A percentile compares a stretch with the other conserved stretches of the same genome.
Evolutionary conservation across 2,113 vertebrate species (phyloP).

Genomic region (Ivindomyrus marchei): DNA sequence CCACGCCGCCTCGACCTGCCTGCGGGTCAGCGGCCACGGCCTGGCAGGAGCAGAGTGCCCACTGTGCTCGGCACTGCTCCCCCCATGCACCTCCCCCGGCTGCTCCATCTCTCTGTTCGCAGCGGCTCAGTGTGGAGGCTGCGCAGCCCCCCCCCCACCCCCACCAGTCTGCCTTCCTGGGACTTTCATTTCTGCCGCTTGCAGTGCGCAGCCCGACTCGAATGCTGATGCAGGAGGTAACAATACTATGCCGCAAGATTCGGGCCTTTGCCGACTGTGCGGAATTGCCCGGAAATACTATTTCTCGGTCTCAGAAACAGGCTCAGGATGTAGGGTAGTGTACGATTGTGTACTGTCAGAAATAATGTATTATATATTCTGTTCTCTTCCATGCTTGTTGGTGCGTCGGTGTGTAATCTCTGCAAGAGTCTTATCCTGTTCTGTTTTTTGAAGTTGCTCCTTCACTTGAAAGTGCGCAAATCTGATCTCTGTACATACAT

Average conservation of each 20-base stretch:
- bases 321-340: not conserved
- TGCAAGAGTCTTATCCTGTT: not conserved
- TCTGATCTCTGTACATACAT: not conserved
- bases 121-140: not conserved
- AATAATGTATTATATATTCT: not conserved
- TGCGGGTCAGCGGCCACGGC: not conserved
- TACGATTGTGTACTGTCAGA: not conserved
- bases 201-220: conserved; percentile 53
- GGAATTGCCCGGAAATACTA: conserved; percentile 55
- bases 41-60: not conserved
- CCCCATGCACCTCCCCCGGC: conserved; percentile 4
- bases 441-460: not conserved
- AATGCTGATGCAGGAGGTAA: conserved; percentile 60
- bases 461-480: not conserved
- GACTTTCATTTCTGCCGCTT: conserved; percentile 47
- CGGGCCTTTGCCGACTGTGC: conserved; percentile 48
- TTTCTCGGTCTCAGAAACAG: not conserved
- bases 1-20: not conserved
- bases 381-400: not conserved
- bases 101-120: conserved; percentile 19
- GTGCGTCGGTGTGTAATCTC: not conserved
- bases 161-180: conserved; percentile 37
- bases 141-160: conserved; percentile 3
- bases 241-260: conserved; percentile 56
- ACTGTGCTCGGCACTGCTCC: not conserved